Conservation (phyloP, 2,888 invertebrate genomes). For the Euzetes globulus region DNA sequence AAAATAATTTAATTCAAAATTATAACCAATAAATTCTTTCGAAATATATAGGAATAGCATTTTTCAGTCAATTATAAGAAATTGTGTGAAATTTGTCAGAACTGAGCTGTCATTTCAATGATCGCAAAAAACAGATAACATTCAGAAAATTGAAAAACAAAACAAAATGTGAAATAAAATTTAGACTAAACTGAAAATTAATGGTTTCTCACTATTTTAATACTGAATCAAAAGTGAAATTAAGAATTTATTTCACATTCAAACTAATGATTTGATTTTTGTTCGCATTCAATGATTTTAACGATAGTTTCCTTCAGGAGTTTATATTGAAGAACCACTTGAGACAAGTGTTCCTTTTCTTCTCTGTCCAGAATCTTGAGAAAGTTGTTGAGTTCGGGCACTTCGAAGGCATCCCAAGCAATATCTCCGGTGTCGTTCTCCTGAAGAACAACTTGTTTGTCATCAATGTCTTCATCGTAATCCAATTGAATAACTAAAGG, state of each 20-base stretch:
- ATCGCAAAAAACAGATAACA: background rate
- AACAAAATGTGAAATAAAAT: background rate
- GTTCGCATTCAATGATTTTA: conserved; percentile 27
- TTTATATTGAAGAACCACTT: conserved; percentile 50
- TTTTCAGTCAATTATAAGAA: too few species aligned
- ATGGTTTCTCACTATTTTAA: background rate
- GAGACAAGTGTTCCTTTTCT: conserved; percentile 52
- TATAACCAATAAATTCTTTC: too few species aligned
- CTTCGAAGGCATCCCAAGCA: conserved; percentile 54
- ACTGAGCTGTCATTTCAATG: background rate
- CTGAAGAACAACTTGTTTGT: conserved; percentile 52
- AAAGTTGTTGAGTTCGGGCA: conserved; percentile 55
- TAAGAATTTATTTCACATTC: background rate
- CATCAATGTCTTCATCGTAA: conserved; percentile 48
- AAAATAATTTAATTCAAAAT: too few species aligned
- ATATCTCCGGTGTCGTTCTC: conserved; percentile 56
- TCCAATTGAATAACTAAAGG: conserved; percentile 51
- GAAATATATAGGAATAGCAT: too few species aligned
- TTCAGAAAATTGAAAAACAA: background rate
- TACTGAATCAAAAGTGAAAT: background rate
- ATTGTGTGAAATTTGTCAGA: background rate
- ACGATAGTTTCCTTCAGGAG: conserved; percentile 30
- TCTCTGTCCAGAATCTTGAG: conserved; percentile 53
- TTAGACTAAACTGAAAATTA: background rate
- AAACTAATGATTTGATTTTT: background rate